Evolutionary conservation across 2,113 vertebrate species (phyloP), one percentile per base, ranked within the genome.

Genomic region (human): DNA sequence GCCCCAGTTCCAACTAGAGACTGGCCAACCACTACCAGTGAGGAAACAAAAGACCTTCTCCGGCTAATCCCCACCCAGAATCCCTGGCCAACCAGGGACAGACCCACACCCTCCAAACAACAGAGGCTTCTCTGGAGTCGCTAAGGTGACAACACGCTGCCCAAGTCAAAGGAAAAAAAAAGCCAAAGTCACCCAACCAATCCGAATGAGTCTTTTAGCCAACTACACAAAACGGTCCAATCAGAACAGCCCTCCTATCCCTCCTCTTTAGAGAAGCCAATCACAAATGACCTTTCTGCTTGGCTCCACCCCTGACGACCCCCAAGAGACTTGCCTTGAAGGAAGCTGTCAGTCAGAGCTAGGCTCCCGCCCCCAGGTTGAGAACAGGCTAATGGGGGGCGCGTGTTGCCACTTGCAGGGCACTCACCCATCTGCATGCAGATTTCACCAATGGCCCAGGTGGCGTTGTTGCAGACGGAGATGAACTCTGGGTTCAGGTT

Each of bases 391-490:
- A 11, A 23, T 1, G 12, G 11, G 61, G 25, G 25, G 32, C 11
- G 57, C 11, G 23, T 45, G 61, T 6, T 64, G 27, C 1, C 89
- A 66, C 32, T 11, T 48, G 27, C 8, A 50, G 78, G 52, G 14
- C 55, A 97, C 99, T 99, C 96, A 99, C 99, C 99, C 99, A 99
- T 99, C 98, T 99, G 99, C 99, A 99, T 99, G 96, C 99, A 99
- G 98, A 99, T 99, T 98, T 99, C 99, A 4, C 99, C 99, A 0
- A 99, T 99, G 97, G 99, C 99, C 99, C 99, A 99, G 73, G 99
- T 99, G 0, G 99, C 99, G 16, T 99, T 99, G 98, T 99, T 99
- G 98, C 99, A 99, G 30, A 99, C 99, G 0, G 99, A 99, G 98
- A 99, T 99, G 97, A 99, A 99, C 96, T 99, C 99, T 0, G 99